Evolutionary conservation across 2,888 invertebrate genomes (phyloP).

Genomic region (Cabera pusaria): DNA sequence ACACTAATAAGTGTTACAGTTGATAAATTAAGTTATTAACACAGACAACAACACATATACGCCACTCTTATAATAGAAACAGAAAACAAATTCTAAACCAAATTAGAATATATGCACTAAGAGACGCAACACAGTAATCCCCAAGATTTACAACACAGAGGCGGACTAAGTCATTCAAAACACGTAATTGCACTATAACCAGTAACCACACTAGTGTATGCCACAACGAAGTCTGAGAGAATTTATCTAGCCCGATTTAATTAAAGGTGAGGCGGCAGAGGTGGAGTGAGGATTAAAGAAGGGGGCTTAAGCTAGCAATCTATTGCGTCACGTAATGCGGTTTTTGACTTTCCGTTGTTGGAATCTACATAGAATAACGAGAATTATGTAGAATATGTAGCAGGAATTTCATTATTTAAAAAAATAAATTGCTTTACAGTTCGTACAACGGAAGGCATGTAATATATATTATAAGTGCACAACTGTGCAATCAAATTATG

Average conservation of each 20-base stretch:
- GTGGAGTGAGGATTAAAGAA: constrained; percentile 15
- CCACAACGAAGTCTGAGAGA: constrained; percentile 43
- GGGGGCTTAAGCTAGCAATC: constrained; percentile 6
- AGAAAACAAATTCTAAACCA: constrained; percentile 5
- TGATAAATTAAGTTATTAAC: too few relatives aligned
- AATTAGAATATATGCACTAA: constrained; percentile 17
- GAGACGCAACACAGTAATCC: constrained; percentile 17
- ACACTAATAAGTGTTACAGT: too few relatives aligned
- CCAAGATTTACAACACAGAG: constrained; percentile 15
- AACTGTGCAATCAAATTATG: too few relatives aligned
- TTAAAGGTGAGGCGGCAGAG: constrained; percentile 54
- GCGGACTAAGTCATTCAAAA: constrained; percentile 36
- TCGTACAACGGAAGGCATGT: too few relatives aligned
- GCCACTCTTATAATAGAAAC: too few relatives aligned
- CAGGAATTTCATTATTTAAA: too few relatives aligned
- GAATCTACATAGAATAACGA: too few relatives aligned
- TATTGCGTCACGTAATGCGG: constrained; percentile 9
- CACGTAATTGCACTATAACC: constrained; percentile 47
- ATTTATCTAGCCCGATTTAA: constrained; percentile 69
- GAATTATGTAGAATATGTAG: too few relatives aligned
- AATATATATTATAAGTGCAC: too few relatives aligned
- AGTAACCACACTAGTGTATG: constrained; percentile 36
- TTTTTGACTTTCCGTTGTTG: constrained; percentile 2
- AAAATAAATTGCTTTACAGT: too few relatives aligned
- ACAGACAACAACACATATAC: too few relatives aligned